Conservation (phyloP, 2,113 vertebrate species). For the Burhinus bistriatus region DNA sequence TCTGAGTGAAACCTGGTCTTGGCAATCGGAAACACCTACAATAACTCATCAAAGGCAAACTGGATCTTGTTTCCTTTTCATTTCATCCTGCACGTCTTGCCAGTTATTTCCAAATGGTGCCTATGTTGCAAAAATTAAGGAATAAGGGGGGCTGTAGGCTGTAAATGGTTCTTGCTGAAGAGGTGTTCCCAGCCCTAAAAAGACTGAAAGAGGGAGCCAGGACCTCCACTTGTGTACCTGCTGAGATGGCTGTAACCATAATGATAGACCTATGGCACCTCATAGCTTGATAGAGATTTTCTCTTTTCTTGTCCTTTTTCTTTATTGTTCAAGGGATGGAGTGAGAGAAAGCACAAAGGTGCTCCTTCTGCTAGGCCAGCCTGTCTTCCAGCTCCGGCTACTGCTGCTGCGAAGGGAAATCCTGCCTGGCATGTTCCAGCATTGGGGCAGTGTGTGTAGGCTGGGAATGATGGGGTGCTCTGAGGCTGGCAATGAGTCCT, state of each 20-base stretch:
- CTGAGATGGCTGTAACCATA: background rate
- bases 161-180: background rate
- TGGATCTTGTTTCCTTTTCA: rapidly evolving
- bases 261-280: rapidly evolving
- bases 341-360: background rate
- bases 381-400: background rate
- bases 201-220: background rate
- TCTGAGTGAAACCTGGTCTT: background rate
- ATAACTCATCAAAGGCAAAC: background rate
- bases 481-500: background rate
- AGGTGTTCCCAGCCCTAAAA: background rate
- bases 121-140: no score
- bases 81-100: background rate
- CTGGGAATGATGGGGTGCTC: background rate
- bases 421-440: rapidly evolving
- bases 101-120: background rate
- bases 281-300: no score
- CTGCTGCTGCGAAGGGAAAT: background rate
- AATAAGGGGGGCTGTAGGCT: background rate
- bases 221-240: rapidly evolving
- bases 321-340: background rate
- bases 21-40: rapidly evolving
- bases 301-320: no score
- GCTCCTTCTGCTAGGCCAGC: background rate
- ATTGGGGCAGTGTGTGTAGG: rapidly evolving